Evolutionary conservation across 2,888 invertebrate genomes (phyloP).

Genomic region (Vanessa cardui): DNA sequence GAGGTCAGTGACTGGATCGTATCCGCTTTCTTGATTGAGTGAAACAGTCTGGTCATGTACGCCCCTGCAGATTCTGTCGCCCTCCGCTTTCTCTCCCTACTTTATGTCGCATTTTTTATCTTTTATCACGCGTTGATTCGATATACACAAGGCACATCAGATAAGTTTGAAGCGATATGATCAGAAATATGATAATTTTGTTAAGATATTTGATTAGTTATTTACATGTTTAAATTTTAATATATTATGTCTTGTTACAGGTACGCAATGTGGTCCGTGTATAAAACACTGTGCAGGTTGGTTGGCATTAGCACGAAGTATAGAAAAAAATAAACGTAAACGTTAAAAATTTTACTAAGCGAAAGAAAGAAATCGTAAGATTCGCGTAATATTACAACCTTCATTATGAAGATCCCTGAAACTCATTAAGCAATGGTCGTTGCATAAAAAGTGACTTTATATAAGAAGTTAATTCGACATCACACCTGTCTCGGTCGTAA

Average conservation of each 20-base stretch:
- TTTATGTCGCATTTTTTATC: slow-evolving; percentile 32
- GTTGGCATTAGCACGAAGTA: slow-evolving; percentile 16
- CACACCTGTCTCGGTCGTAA: slow-evolving; percentile 81
- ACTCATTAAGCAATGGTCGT: slow-evolving; percentile 74
- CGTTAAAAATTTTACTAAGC: slow-evolving; percentile 51
- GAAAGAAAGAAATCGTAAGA: slow-evolving; percentile 47
- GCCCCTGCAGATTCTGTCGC: slow-evolving; percentile 31
- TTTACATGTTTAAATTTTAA: slow-evolving; percentile 7
- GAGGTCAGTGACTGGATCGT: slow-evolving; percentile 44
- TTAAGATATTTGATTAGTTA: not conserved
- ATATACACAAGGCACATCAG: slow-evolving; percentile 47
- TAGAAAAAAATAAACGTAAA: slow-evolving; percentile 45
- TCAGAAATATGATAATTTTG: not conserved
- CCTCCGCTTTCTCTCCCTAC: slow-evolving; percentile 29
- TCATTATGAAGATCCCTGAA: slow-evolving; percentile 71
- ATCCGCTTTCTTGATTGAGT: slow-evolving; percentile 70
- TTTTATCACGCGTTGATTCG: slow-evolving; percentile 26
- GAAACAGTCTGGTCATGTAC: slow-evolving; percentile 46
- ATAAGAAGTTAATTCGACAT: slow-evolving; percentile 80
- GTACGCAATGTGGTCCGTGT: slow-evolving; percentile 21
- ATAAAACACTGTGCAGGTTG: slow-evolving; percentile 35
- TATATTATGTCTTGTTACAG: slow-evolving; percentile 33
- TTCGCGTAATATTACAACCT: slow-evolving; percentile 53
- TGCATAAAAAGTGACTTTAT: slow-evolving; percentile 78
- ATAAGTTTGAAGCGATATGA: slow-evolving; percentile 49